phyloP scores from a whole-genome alignment of 2,888 invertebrate species.

The Arge pagana region DNA sequence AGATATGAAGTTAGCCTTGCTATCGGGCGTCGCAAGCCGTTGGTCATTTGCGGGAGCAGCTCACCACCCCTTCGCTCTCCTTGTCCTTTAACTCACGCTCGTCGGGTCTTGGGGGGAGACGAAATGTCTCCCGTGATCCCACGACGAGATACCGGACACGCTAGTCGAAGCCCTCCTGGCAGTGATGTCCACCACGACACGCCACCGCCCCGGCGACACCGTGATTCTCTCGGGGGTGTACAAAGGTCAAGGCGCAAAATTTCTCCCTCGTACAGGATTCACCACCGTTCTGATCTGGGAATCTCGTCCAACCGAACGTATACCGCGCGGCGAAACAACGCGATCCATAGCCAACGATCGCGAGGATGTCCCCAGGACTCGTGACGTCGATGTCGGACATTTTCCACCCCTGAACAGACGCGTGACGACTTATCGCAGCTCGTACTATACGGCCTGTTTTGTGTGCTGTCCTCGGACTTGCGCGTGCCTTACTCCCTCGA shows the following conservation, averaged over 20 bases:
- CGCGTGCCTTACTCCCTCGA: conserved; percentile 20
- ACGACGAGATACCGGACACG: conserved; percentile 56
- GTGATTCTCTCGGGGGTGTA: conserved; percentile 41
- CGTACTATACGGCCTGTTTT: conserved; percentile 17
- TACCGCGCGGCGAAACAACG: too few relatives aligned
- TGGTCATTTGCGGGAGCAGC: conserved; percentile 54
- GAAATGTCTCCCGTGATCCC: conserved; percentile 58
- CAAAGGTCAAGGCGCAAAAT: too few relatives aligned
- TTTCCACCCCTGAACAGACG: conserved; percentile 22
- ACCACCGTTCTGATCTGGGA: too few relatives aligned
- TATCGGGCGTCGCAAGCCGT: conserved; percentile 40
- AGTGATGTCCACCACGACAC: conserved; percentile 48
- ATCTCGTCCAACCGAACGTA: too few relatives aligned
- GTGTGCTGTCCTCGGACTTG: conserved; percentile 6
- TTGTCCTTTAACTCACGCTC: conserved; percentile 1
- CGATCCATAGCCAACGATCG: too few relatives aligned
- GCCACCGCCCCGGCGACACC: conserved; percentile 40
- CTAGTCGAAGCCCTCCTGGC: conserved; percentile 34
- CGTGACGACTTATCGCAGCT: conserved; percentile 22
- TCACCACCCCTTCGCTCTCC: neutral
- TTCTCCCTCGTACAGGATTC: too few relatives aligned
- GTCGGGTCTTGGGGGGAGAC: conserved; percentile 45
- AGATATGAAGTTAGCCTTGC: conserved; percentile 45
- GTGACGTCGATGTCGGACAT: too few relatives aligned
- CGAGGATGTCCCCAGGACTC: too few relatives aligned